Percentiles rank a stretch among this genome's conserved stretches.
These are phyloP conservation scores for Anabas testudineus DNA, from an alignment of 2,797 vertebrate genomes.

Conservation along the genomic window DNA sequence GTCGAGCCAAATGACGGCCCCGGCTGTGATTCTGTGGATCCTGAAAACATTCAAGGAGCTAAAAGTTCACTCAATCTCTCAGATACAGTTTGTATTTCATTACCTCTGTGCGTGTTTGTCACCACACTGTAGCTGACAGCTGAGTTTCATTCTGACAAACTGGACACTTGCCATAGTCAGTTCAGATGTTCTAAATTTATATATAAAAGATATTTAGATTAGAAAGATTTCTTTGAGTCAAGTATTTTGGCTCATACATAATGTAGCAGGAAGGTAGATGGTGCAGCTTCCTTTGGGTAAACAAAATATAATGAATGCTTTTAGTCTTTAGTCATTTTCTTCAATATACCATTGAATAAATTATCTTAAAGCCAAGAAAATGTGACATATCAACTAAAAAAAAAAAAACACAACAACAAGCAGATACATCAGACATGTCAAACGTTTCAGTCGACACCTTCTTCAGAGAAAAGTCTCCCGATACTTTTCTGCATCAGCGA, in stretches of 20 bases:
- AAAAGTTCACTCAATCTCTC: slow-evolving; percentile 13
- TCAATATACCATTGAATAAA: too few relatives aligned
- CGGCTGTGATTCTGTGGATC: slow-evolving; percentile 13
- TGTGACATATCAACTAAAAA: not conserved
- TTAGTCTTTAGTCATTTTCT: not conserved
- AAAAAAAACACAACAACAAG: not conserved
- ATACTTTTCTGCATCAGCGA: slow-evolving; percentile 4
- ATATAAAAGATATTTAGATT: not conserved
- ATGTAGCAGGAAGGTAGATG: too few relatives aligned
- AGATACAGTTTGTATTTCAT: slow-evolving; percentile 14
- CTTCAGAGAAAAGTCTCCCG: not conserved
- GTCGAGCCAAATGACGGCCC: not conserved
- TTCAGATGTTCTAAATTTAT: too few relatives aligned
- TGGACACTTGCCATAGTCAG: too few relatives aligned
- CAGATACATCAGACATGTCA: not conserved
- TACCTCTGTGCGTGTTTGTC: not conserved
- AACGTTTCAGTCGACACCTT: not conserved
- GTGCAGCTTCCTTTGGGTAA: too few relatives aligned
- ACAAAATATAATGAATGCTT: not conserved
- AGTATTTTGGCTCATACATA: too few relatives aligned
- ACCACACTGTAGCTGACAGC: not conserved
- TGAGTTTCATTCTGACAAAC: slow-evolving; percentile 3
- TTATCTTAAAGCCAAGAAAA: not conserved
- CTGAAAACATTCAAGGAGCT: not conserved
- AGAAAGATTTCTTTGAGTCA: not conserved